Conservation (phyloP, 2,888 invertebrate genomes). For the Epistrophe grossulariae region DNA sequence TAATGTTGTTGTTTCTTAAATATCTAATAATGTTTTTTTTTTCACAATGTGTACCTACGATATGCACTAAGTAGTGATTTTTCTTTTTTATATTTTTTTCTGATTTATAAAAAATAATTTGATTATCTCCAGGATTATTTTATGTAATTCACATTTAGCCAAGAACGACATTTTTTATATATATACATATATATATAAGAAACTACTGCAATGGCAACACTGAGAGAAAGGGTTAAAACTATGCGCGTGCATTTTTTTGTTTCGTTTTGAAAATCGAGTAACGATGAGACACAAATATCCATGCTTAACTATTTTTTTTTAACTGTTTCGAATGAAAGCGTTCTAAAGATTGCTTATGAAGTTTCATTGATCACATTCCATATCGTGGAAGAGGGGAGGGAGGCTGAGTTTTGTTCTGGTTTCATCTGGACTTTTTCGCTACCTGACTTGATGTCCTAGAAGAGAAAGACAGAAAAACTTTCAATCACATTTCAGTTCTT, state of each 20-base stretch:
- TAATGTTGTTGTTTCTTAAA: slow-evolving; percentile 41
- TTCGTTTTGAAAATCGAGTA: slow-evolving; percentile 4
- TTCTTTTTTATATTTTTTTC: neutral
- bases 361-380: slow-evolving; percentile 59
- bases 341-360: slow-evolving; percentile 44
- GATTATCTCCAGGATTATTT: slow-evolving; percentile 62
- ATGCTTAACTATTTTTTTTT: slow-evolving; percentile 18
- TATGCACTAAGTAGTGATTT: slow-evolving; percentile 61
- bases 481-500: neutral
- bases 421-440: slow-evolving; percentile 72
- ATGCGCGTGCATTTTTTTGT: slow-evolving; percentile 26
- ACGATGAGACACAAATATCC: slow-evolving; percentile 33
- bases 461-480: neutral
- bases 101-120: slow-evolving; percentile 63
- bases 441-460: slow-evolving; percentile 65
- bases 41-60: slow-evolving; percentile 61
- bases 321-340: slow-evolving; percentile 24
- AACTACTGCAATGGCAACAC: slow-evolving; percentile 69
- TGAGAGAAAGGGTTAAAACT: slow-evolving; percentile 50
- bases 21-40: slow-evolving; percentile 50
- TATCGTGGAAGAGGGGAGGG: slow-evolving; percentile 28
- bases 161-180: slow-evolving; percentile 25
- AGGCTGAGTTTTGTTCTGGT: slow-evolving; percentile 48
- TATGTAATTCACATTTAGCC: slow-evolving; percentile 47
- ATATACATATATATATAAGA: neutral